Evolutionary conservation across 1,140 invertebrate genomes (phyloP), one percentile per base, ranked within the genome.

Genomic region (Cataglyphis hispanica): DNA sequence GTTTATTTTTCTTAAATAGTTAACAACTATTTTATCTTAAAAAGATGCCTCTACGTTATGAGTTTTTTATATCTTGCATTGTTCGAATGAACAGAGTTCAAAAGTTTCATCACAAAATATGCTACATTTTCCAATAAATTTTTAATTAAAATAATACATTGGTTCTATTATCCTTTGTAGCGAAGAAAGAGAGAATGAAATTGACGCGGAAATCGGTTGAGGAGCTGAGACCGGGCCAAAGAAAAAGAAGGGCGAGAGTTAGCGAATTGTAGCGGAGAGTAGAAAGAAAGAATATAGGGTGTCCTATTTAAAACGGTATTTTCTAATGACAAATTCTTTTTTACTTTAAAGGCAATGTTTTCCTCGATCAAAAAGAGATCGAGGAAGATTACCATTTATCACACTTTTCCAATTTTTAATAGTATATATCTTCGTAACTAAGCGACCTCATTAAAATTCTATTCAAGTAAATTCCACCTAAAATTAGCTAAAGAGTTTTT

Each of bases 101-200:
- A 61, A 50, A 61, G n/a, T 67, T 78, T 4, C 2, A 50, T 27
- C 40, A 53, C 43, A 67, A 67, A 67, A 53, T 80, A 67, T 69
- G 76, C 40, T 67, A 80, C 43, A 80, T 80, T 80, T 69, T 13
- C 46, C 43, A 31, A 80, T 80, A 80, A 80, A 80, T 80, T 80
- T 80, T 80, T 70, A 80, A 69, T 80, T 80, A 46, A 80, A 50
- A 56, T 80, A 40, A 80, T 80, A 80, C 34, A 80, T 60, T 46
- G 40, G 19, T 66, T 69, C 50, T 22, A 60, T 53, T 69, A 69
- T 25, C 1, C 70, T 69, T 80, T 70, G 64, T 40, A 69, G 64
- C 64, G 50, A 40, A 40, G 34, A 19, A 27, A 81, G 76, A 66
- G 61, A 76, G 83, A 84, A 40, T 27, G 22, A 84, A 78, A 85